Conservation (phyloP, 2,888 invertebrate species). For the Xestia xanthographa region DNA sequence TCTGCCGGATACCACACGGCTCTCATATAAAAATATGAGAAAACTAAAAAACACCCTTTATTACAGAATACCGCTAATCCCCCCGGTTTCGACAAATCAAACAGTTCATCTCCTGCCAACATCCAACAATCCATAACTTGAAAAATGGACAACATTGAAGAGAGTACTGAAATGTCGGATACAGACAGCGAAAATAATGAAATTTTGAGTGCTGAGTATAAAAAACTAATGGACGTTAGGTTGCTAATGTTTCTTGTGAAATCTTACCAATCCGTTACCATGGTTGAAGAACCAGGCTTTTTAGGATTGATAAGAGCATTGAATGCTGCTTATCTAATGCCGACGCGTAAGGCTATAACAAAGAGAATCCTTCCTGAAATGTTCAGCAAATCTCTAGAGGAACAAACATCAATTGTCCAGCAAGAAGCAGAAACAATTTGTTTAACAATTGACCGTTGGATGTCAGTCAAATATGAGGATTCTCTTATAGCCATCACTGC, state of each 20-base stretch:
- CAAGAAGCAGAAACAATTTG: constrained; percentile 22
- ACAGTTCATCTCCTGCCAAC: constrained; percentile 3
- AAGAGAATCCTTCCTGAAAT: constrained; percentile 35
- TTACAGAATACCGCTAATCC: background rate
- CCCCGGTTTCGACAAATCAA: background rate
- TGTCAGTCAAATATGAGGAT: background rate
- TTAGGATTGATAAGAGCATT: background rate
- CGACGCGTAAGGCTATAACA: constrained; percentile 3
- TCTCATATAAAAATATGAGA: too few species aligned
- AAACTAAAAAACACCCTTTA: background rate
- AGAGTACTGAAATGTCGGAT: background rate
- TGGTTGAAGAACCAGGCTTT: background rate
- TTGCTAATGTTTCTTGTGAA: background rate
- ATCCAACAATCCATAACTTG: background rate
- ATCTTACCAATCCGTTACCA: background rate
- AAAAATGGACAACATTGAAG: background rate
- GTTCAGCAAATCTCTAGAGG: constrained; percentile 17
- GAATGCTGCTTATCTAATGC: constrained; percentile 10
- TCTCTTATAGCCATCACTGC: constrained; percentile 22
- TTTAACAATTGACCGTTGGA: constrained; percentile 32
- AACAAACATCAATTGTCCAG: constrained; percentile 5
- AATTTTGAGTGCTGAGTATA: too few species aligned
- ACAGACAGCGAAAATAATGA: background rate
- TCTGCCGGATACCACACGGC: too few species aligned
- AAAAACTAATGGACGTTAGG: background rate